These are phyloP conservation scores for Hololepta plana DNA, from an alignment of 2,888 invertebrate species.

Conservation along the genomic window DNA sequence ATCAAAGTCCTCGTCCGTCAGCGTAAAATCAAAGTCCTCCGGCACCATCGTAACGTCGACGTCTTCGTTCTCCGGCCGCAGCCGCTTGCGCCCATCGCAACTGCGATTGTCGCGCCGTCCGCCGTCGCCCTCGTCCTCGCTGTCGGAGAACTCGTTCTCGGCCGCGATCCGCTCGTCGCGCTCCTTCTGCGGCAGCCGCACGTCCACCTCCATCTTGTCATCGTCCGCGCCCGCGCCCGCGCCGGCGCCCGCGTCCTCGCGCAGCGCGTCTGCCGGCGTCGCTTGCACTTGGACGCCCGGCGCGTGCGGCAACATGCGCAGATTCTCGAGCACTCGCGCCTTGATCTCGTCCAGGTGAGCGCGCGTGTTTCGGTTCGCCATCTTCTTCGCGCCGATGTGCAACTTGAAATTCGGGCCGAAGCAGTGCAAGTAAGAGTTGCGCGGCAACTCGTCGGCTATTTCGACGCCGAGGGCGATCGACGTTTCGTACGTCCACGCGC, in stretches of 20 bases:
- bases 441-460: constrained; percentile 95
- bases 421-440: constrained; percentile 99
- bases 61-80: constrained; percentile 43
- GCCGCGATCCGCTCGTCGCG: constrained; percentile 85
- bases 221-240: constrained; percentile 77
- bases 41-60: constrained; percentile 20
- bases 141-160: constrained; percentile 86
- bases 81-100: constrained; percentile 43
- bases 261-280: constrained; percentile 66
- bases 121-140: constrained; percentile 74
- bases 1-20: too few relatives aligned
- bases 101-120: constrained; percentile 42
- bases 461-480: constrained; percentile 91
- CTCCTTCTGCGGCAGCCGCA: constrained; percentile 62
- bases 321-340: constrained; percentile 76
- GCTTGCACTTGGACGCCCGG: constrained; percentile 88
- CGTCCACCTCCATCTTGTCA: constrained; percentile 60
- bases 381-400: constrained; percentile 97
- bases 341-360: constrained; percentile 98
- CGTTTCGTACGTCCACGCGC: constrained; percentile 99
- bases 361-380: constrained; percentile 96
- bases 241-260: constrained; percentile 65
- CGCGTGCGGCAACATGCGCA: constrained; percentile 93
- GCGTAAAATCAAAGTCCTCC: too few relatives aligned
- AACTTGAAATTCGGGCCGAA: constrained; percentile 99